These are phyloP conservation scores for Drosophila rufa DNA, from an alignment of 1,140 invertebrate species.

Conservation along the genomic window DNA sequence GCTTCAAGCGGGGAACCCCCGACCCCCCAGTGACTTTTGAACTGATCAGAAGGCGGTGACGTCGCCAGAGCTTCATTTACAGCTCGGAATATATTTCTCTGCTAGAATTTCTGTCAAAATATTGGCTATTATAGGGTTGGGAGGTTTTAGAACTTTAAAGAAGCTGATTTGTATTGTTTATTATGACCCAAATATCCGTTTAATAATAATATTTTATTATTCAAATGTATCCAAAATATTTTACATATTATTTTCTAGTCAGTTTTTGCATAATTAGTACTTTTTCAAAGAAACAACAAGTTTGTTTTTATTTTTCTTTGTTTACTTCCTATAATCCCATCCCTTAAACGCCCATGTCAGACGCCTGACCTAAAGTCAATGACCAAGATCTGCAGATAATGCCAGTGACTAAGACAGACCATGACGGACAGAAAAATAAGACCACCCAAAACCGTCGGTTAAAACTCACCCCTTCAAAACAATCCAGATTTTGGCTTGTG, in stretches of 20 bases:
- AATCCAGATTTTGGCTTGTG: background rate
- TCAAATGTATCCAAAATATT: too few species aligned
- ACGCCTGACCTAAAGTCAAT: constrained; percentile 19
- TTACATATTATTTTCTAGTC: too few species aligned
- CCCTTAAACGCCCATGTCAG: too few species aligned
- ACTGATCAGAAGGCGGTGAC: constrained; percentile 1
- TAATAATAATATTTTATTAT: too few species aligned
- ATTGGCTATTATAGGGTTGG: background rate
- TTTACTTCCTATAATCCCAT: too few species aligned
- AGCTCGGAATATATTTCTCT: background rate
- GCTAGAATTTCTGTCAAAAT: background rate
- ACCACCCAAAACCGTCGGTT: background rate
- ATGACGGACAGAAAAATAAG: constrained; percentile 8
- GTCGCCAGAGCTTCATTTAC: background rate
- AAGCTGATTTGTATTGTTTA: background rate
- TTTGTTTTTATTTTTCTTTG: too few species aligned
- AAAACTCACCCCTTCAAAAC: background rate
- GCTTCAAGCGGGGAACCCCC: constrained; percentile 3
- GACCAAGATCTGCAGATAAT: constrained; percentile 40
- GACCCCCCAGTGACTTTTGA: background rate
- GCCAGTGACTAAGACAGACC: too few species aligned
- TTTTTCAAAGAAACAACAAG: too few species aligned
- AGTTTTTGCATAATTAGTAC: too few species aligned
- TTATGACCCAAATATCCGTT: too few species aligned
- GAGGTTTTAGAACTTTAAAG: background rate